A percentile compares a stretch with the other conserved stretches of the same genome.
Evolutionary conservation across 2,797 vertebrate species (phyloP).

Genomic region (Galaxias olidus): DNA sequence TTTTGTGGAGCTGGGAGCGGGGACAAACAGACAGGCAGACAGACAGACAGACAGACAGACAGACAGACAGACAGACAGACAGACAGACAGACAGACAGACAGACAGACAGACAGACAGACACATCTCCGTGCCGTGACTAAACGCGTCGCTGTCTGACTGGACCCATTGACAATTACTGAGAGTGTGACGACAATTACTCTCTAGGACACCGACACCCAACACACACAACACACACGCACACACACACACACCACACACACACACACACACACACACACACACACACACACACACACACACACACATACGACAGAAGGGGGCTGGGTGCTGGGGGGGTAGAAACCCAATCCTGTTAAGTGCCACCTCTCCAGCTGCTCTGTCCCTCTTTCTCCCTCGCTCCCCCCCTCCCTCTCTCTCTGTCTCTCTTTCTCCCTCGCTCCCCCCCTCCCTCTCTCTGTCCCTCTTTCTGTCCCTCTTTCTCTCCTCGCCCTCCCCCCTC

Average conservation of each 20-base stretch:
- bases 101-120: no score
- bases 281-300: constrained; percentile 46
- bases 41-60: constrained; percentile 31
- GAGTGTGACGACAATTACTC: constrained; percentile 38
- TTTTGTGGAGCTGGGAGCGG: neutral
- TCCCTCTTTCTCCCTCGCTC: constrained; percentile 36
- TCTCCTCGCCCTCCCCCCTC: no score
- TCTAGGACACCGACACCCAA: constrained; percentile 2
- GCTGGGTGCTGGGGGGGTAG: constrained; percentile 51
- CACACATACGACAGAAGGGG: constrained; percentile 29
- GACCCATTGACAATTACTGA: constrained; percentile 58
- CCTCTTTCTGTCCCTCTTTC: no score
- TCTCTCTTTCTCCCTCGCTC: no score
- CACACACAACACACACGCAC: constrained; percentile 37
- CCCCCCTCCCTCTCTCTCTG: no score
- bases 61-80: neutral
- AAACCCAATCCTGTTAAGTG: constrained; percentile 76
- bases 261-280: no score
- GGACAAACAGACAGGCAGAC: constrained; percentile 35
- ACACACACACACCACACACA: constrained; percentile 40
- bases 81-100: neutral
- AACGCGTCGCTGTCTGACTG: constrained; percentile 27
- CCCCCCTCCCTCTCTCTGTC: no score
- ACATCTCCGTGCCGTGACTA: neutral
- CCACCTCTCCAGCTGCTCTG: constrained; percentile 34